phyloP scores from a whole-genome alignment of 1,140 invertebrate genomes.

The Helicoverpa zea region DNA sequence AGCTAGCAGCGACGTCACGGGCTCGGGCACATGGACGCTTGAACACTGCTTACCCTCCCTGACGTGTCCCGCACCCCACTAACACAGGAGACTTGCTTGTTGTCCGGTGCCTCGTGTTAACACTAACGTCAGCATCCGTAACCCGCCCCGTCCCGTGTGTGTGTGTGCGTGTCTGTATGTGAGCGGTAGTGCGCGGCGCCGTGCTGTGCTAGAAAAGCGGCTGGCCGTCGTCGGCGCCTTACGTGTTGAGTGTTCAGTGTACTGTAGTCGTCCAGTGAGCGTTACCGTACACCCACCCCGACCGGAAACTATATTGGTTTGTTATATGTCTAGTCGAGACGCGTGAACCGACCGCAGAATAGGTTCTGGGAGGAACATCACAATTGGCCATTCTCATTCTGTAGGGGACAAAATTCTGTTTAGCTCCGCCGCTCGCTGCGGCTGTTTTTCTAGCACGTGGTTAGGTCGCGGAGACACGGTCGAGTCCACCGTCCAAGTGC shows the following conservation, averaged over 20 bases:
- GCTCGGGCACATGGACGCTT: constrained; percentile 72
- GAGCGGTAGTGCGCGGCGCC: constrained; percentile 70
- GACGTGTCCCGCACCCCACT: constrained; percentile 54
- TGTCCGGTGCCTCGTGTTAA: constrained; percentile 63
- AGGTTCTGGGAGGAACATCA: constrained; percentile 85
- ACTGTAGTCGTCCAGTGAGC: constrained; percentile 84
- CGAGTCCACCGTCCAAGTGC: constrained; percentile 81
- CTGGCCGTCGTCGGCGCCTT: constrained; percentile 68
- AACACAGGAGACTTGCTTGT: constrained; percentile 53
- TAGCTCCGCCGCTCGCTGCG: constrained; percentile 69
- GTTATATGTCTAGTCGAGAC: constrained; percentile 82
- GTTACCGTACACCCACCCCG: constrained; percentile 76
- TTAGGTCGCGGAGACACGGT: constrained; percentile 66
- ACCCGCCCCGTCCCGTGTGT: constrained; percentile 72
- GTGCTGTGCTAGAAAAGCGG: constrained; percentile 85
- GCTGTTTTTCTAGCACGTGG: constrained; percentile 88
- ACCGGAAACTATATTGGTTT: constrained; percentile 85
- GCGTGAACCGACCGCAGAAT: constrained; percentile 84
- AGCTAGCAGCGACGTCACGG: constrained; percentile 78
- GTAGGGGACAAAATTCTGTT: constrained; percentile 81
- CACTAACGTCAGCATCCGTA: constrained; percentile 72
- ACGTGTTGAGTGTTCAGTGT: constrained; percentile 78
- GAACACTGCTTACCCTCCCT: constrained; percentile 74
- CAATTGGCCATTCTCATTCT: constrained; percentile 85
- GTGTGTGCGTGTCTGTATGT: constrained; percentile 80